Percentiles rank a stretch among this genome's conserved stretches.
These are phyloP conservation scores for Drosophila dives DNA, from an alignment of 2,888 invertebrate genomes.

Conservation along the genomic window DNA sequence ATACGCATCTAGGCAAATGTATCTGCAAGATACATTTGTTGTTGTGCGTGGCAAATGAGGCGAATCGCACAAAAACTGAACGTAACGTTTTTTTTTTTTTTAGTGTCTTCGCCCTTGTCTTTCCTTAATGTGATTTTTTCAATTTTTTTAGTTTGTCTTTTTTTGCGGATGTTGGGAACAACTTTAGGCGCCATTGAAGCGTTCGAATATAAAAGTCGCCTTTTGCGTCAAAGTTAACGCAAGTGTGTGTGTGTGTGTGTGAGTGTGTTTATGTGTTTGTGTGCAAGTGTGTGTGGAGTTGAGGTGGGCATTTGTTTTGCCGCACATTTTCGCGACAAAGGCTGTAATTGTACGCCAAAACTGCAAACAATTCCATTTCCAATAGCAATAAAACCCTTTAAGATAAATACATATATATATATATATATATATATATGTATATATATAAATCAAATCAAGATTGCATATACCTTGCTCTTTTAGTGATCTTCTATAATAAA, in stretches of 20 bases:
- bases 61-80: slow-evolving; percentile 67
- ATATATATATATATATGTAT: too few species aligned
- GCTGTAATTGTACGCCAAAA: slow-evolving; percentile 65
- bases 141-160: slow-evolving; percentile 16
- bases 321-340: slow-evolving; percentile 40
- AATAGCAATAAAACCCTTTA: background rate
- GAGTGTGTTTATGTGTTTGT: slow-evolving; percentile 15
- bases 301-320: slow-evolving; percentile 48
- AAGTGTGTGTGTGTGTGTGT: slow-evolving; percentile 20
- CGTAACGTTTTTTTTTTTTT: slow-evolving; percentile 45
- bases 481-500: background rate
- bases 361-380: background rate
- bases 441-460: background rate
- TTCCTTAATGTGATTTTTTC: slow-evolving; percentile 23
- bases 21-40: slow-evolving; percentile 57
- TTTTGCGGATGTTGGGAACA: slow-evolving; percentile 74
- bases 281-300: slow-evolving; percentile 8
- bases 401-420: too few species aligned
- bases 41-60: slow-evolving; percentile 77
- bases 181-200: slow-evolving; percentile 80
- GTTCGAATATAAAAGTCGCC: slow-evolving; percentile 76
- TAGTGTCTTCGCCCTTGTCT: slow-evolving; percentile 54
- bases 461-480: background rate
- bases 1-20: slow-evolving; percentile 45
- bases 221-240: slow-evolving; percentile 66